Percentiles rank a stretch among this genome's conserved stretches.
Conservation (phyloP, 2,888 invertebrate genomes). For the Volucella inflata region DNA sequence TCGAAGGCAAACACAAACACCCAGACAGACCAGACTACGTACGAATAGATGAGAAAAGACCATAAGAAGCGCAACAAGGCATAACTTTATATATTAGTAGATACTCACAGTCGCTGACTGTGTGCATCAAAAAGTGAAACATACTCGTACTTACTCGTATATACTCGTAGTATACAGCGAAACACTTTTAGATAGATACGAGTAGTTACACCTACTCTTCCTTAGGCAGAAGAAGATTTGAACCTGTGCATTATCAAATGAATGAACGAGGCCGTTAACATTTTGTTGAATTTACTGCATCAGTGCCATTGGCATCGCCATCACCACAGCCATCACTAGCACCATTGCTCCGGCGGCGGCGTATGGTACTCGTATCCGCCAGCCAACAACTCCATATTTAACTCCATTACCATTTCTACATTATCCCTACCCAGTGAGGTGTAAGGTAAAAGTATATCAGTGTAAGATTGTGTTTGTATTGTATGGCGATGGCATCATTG, state of each 20-base stretch:
- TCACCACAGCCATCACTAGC: slow-evolving; percentile 50
- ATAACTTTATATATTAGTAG: background rate
- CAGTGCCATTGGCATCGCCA: slow-evolving; percentile 72
- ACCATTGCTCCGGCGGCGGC: background rate
- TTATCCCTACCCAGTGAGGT: slow-evolving; percentile 36
- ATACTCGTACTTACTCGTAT: background rate
- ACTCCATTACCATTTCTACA: slow-evolving; percentile 63
- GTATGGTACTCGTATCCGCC: too few species aligned
- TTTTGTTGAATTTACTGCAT: slow-evolving; percentile 73
- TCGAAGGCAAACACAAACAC: slow-evolving; percentile 28
- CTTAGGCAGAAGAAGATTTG: slow-evolving; percentile 13
- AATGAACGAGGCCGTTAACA: slow-evolving; percentile 63
- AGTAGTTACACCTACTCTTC: background rate
- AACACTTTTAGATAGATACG: slow-evolving; percentile 23
- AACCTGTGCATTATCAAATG: slow-evolving; percentile 64
- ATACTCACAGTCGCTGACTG: too few species aligned
- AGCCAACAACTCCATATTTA: background rate
- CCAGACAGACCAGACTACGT: too few species aligned
- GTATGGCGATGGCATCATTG: slow-evolving; percentile 46
- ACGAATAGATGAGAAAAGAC: background rate
- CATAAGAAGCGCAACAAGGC: slow-evolving; percentile 32
- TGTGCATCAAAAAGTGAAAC: background rate
- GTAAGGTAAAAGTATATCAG: background rate
- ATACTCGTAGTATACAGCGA: background rate
- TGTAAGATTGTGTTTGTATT: slow-evolving; percentile 10